A percentile compares a stretch with the other conserved stretches of the same genome.
Evolutionary conservation across 2,113 vertebrate species (phyloP).

Genomic region (Platysteira castanea): DNA sequence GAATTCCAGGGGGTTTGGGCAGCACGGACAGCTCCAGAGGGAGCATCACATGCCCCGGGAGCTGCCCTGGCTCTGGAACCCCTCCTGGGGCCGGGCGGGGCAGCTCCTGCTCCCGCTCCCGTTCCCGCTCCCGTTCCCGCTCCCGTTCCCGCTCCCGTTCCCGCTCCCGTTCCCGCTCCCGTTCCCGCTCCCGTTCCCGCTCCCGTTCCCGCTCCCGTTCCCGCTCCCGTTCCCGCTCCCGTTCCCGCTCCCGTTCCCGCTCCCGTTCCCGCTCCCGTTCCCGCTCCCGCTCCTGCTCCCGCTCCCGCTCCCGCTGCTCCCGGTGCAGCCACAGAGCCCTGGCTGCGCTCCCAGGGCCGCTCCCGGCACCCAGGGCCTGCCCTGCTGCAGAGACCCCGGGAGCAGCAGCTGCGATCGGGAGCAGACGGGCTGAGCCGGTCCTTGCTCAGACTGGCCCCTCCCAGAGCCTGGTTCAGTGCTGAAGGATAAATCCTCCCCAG

Average conservation of each 20-base stretch:
- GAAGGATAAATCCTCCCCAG: background rate
- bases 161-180: background rate
- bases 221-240: too few relatives aligned
- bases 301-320: background rate
- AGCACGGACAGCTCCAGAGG: background rate
- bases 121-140: too few relatives aligned
- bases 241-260: background rate
- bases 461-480: background rate
- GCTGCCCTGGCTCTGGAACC: background rate
- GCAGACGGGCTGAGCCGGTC: rapidly evolving
- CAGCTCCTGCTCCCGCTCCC: background rate
- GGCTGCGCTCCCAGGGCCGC: background rate
- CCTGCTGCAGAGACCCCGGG: background rate
- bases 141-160: background rate
- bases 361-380: background rate
- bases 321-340: background rate
- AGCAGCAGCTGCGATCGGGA: background rate
- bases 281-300: too few relatives aligned
- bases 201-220: too few relatives aligned
- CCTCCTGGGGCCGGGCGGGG: rapidly evolving
- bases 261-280: too few relatives aligned
- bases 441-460: background rate
- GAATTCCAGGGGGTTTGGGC: rapidly evolving
- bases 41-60: rapidly evolving
- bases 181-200: background rate